Conservation (phyloP, 2,888 invertebrate genomes). For the Chaitophorus viminalis region DNA sequence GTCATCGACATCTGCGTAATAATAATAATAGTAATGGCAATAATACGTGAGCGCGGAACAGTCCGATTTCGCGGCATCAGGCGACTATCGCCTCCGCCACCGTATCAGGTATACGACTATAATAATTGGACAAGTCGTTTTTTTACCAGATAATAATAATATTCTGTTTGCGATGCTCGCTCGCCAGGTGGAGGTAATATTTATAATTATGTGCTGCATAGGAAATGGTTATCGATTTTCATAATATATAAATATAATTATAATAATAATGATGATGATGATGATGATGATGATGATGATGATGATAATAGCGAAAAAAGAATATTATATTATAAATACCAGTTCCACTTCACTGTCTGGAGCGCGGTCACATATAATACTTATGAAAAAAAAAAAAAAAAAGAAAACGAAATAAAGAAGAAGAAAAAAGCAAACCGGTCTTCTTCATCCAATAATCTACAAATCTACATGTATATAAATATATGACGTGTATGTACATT, state of each 20-base stretch:
- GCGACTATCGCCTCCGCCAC: too few relatives aligned
- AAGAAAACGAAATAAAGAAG: neutral
- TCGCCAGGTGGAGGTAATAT: too few relatives aligned
- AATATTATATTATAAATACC: constrained; percentile 42
- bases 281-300: neutral
- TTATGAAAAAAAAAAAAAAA: neutral
- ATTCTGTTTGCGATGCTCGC: too few relatives aligned
- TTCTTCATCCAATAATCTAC: constrained; percentile 57
- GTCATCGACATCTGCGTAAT: neutral
- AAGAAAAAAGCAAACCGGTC: constrained; percentile 54
- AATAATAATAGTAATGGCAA: too few relatives aligned
- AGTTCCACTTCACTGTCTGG: constrained; percentile 50
- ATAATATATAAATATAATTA: neutral
- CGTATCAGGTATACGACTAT: too few relatives aligned
- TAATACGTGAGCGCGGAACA: neutral
- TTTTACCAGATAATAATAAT: too few relatives aligned
- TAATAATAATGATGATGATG: neutral
- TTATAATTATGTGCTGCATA: neutral
- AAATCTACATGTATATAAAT: constrained; percentile 41
- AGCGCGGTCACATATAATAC: too few relatives aligned
- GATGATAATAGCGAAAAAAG: neutral
- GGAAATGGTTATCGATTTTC: constrained; percentile 37
- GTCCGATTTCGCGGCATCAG: neutral
- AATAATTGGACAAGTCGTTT: too few relatives aligned
- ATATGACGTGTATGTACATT: neutral